Evolutionary conservation across 2,797 vertebrate species (phyloP).

Genomic region (Pseudochirops corinnae): DNA sequence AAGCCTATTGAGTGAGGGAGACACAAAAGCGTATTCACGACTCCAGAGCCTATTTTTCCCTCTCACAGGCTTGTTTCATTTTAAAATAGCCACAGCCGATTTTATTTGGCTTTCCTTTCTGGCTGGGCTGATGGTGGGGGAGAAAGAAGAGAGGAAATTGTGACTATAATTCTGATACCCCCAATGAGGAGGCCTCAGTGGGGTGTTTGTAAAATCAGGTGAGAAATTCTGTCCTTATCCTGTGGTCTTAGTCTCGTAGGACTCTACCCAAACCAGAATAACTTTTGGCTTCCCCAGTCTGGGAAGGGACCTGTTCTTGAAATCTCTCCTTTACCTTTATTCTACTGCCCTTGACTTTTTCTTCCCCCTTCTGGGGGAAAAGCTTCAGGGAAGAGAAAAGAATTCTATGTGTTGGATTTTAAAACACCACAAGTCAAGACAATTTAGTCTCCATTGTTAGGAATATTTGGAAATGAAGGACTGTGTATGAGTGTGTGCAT

Average conservation of each 20-base stretch:
- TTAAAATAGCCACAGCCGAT: slow-evolving; percentile 60
- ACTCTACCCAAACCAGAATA: background rate
- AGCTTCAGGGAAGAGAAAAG: background rate
- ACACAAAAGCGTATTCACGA: slow-evolving; percentile 73
- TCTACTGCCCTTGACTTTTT: background rate
- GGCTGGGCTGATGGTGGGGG: slow-evolving; percentile 38
- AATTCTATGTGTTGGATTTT: background rate
- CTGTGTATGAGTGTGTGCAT: background rate
- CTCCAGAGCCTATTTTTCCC: slow-evolving; percentile 64
- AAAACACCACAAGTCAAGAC: background rate
- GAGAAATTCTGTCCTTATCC: background rate
- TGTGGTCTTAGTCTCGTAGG: background rate
- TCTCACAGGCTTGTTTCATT: slow-evolving; percentile 72
- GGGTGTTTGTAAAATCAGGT: background rate
- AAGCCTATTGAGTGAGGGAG: slow-evolving; percentile 67
- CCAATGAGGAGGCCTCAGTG: background rate
- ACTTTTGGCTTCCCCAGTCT: background rate
- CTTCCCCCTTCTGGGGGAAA: background rate
- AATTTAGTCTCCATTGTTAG: background rate
- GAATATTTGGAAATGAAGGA: background rate
- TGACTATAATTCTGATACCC: slow-evolving; percentile 22
- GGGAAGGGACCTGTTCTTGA: background rate
- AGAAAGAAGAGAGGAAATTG: slow-evolving; percentile 51
- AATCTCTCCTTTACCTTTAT: background rate
- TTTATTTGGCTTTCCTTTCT: background rate